phyloP scores from a whole-genome alignment of 2,888 invertebrate species.

The Pediacus dermestoides region DNA sequence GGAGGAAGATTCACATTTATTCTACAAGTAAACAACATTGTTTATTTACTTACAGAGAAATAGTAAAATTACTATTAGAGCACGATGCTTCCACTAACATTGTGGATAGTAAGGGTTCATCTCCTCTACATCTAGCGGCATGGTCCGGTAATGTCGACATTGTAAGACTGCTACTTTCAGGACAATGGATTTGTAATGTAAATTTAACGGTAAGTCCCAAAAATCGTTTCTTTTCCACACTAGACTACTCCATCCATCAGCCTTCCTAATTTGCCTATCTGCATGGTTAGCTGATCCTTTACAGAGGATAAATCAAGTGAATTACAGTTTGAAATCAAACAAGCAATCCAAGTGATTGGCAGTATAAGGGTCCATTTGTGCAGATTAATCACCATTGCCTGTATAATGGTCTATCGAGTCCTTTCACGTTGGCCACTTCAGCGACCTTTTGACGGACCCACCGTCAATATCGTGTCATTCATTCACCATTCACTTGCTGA shows the following conservation, averaged over 20 bases:
- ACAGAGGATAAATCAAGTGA: constrained; percentile 31
- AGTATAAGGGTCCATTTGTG: constrained; percentile 38
- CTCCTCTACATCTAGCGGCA: constrained; percentile 88
- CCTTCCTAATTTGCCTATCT: no score
- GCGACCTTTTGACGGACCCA: constrained; percentile 34
- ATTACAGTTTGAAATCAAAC: constrained; percentile 36
- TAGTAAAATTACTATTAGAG: constrained; percentile 76
- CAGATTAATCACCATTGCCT: constrained; percentile 42
- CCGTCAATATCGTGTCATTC: constrained; percentile 25
- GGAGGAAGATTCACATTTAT: no score
- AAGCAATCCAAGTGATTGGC: constrained; percentile 41
- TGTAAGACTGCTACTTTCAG: constrained; percentile 76
- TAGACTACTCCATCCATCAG: no score
- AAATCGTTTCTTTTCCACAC: no score
- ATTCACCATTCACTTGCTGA: constrained; percentile 12
- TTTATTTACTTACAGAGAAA: constrained; percentile 60
- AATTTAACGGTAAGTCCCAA: constrained; percentile 77
- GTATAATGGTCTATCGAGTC: constrained; percentile 36
- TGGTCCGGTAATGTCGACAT: constrained; percentile 92
- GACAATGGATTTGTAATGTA: constrained; percentile 78
- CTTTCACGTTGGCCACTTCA: constrained; percentile 43
- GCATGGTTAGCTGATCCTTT: constrained; percentile 24
- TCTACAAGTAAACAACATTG: no score
- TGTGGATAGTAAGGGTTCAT: constrained; percentile 85
- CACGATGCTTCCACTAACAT: constrained; percentile 88